Base-by-base conservation (phyloP, 2,888 invertebrate species). In the Polietes domitor region DNA sequence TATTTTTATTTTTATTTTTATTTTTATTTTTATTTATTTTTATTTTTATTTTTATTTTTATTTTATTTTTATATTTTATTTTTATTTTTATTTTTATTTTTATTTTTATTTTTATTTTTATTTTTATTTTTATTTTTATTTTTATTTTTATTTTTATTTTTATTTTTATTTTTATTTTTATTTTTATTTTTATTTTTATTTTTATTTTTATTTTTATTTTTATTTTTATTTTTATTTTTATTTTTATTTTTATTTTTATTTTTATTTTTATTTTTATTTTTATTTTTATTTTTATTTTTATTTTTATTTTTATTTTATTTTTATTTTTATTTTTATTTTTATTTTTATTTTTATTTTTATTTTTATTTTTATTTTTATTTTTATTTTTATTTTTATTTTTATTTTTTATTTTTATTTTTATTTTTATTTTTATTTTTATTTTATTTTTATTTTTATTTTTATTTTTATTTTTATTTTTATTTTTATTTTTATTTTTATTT, bases 231-330 rank as follows among this genome's bases (percentile, higher is more conserved):
- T 47, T 21, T 71, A 47, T 47, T 47, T 47, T 47, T 71, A 21
- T 71, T 19, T 71, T 47, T 21, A 47, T 43, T 71, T 71, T 47
- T 47, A 47, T 71, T 71, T 47, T 71, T 55, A 17, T 15, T 55
- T 2, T 55, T 55, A 15, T 15, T 15, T 55, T 47, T 71, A 15
- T 71, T 47, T 24, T 50, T 24, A 47, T 50, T 21, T 47, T 15
- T 26, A 47, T 26, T 47, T 47, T 47, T 47, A 24, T 50, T 47
- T 71, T 50, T 1, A 0, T 9, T 55, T 72, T 5, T 53, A n/a
- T 28, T 43, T 71, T 19, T 71, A 2, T 17, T 10, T 17, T 21
- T 70, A 7, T 65, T 3, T 17, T 6, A 28, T 68, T 68, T 68
- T 5, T 5, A 2, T 1, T n/a, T 37, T 68, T 17, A 24, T 71